phyloP scores from a whole-genome alignment of 2,797 vertebrate genomes.

The Sebastes nivosus region DNA sequence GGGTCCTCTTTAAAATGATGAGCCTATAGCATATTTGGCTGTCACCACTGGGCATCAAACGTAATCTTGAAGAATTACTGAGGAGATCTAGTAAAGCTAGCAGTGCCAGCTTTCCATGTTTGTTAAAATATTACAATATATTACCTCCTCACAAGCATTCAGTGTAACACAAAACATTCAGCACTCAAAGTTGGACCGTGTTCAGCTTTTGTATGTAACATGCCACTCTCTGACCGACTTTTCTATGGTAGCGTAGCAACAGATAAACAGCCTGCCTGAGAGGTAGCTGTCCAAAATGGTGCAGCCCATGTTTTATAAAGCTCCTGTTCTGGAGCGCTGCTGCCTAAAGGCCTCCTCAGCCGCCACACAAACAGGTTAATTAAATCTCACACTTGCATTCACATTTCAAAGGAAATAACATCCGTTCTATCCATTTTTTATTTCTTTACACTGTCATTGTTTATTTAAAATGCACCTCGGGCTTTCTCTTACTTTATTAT shows the following conservation, averaged over 20 bases:
- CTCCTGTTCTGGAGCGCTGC: constrained; percentile 33
- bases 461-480: constrained; percentile 39
- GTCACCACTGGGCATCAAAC: constrained; percentile 37
- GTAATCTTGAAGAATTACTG: constrained; percentile 27
- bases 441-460: constrained; percentile 24
- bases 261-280: constrained; percentile 68
- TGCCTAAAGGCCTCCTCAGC: constrained; percentile 28
- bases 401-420: constrained; percentile 23
- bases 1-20: constrained; percentile 20
- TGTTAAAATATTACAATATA: constrained; percentile 8
- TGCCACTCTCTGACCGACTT: constrained; percentile 32
- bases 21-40: constrained; percentile 27
- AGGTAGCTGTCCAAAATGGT: constrained; percentile 70
- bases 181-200: constrained; percentile 35
- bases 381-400: constrained; percentile 45
- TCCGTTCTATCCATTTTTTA: constrained; percentile 10
- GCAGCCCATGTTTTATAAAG: constrained; percentile 60
- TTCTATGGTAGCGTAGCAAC: constrained; percentile 71
- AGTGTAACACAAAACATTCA: constrained; percentile 31
- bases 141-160: constrained; percentile 25
- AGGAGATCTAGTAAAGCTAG: not conserved
- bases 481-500: constrained; percentile 30
- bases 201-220: constrained; percentile 44
- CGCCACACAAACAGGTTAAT: constrained; percentile 40
- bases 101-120: constrained; percentile 28